Evolutionary conservation across 2,113 vertebrate species (phyloP), one percentile per base, ranked within the genome.

Genomic region (Syngnathus floridae): DNA sequence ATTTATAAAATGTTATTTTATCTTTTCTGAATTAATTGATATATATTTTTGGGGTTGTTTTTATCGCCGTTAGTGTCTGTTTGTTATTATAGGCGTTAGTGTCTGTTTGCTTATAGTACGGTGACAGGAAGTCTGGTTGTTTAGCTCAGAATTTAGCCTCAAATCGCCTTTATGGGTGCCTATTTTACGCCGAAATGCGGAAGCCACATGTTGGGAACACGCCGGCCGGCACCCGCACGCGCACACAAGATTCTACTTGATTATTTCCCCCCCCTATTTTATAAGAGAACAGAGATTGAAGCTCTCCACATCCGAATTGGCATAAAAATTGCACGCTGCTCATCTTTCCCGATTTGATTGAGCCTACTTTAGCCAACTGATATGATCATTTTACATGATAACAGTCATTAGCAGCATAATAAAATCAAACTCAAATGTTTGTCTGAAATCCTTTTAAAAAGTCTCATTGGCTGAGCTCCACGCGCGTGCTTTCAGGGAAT

Each of bases 231-330:
- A 57, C 55, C 16, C 4, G 13, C 16, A 57, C 22, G 55, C 22
- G 11, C n/a, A 2, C 22, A 16, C 13, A 26, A 35, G 16, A 31
- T 59, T 38, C 3, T 19, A 57, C n/a, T 36, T 16, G 26, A 31
- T 59, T 59, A 9, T 7, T 64, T 12, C 70, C 68, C 76, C 19
- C 64, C 21, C 21, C 31, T 58, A 40, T 65, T 67, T 74, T 41
- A 3, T 43, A 43, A 76, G 13, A 48, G 6, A 78, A 40, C 51
- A n/a, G 19, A 38, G 58, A 31, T 62, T 62, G 72, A 51, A 66
- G 13, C 7, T 41, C 40, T 9, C 40, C 40, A 41, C 7, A 9
- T 41, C 40, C 40, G 40, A 16, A 45, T 45, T 45, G 43, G 12
- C 14, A 45, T 45, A 10, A 13, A 16, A 45, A 45, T 16, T 4